Percentiles rank a stretch among this genome's conserved stretches.
Conservation (phyloP, 2,888 invertebrate species). For the Xanthia icteritia region DNA sequence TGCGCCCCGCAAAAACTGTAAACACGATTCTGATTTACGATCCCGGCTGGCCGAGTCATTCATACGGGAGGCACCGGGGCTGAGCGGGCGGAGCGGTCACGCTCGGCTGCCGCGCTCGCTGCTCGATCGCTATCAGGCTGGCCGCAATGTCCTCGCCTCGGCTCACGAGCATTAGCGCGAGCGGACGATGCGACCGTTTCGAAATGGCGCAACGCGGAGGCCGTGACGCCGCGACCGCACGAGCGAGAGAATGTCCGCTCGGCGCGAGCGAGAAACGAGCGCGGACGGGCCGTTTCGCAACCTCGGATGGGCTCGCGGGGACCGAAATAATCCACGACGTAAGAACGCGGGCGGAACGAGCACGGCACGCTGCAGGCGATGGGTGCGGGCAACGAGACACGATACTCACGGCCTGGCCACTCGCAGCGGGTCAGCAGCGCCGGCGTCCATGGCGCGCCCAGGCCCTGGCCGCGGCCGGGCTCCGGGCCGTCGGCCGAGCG, state of each 20-base stretch:
- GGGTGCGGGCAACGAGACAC: conserved; percentile 66
- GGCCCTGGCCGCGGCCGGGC: conserved; percentile 89
- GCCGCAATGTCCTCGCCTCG: conserved; percentile 82
- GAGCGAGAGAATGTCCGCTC: conserved; percentile 89
- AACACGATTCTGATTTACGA: conserved; percentile 87
- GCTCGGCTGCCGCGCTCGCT: conserved; percentile 86
- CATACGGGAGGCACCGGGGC: conserved; percentile 75
- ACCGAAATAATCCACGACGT: conserved; percentile 87
- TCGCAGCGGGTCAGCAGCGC: conserved; percentile 88
- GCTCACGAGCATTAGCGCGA: conserved; percentile 74
- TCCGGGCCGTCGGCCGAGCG: conserved; percentile 88
- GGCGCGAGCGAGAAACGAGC: conserved; percentile 84
- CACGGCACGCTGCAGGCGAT: conserved; percentile 74
- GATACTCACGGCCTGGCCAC: conserved; percentile 90
- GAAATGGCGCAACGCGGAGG: conserved; percentile 90
- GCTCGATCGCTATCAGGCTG: conserved; percentile 82
- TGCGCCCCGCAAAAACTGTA: conserved; percentile 86
- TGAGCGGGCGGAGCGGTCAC: conserved; percentile 84
- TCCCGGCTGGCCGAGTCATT: conserved; percentile 79
- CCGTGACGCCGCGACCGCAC: conserved; percentile 88
- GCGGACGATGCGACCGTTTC: conserved; percentile 84
- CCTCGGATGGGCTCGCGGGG: conserved; percentile 84
- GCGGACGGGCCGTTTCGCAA: conserved; percentile 88
- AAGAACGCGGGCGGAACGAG: conserved; percentile 76
- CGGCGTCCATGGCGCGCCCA: conserved; percentile 90